phyloP scores from a whole-genome alignment of 2,113 vertebrate genomes.

The Tetrao urogallus region DNA sequence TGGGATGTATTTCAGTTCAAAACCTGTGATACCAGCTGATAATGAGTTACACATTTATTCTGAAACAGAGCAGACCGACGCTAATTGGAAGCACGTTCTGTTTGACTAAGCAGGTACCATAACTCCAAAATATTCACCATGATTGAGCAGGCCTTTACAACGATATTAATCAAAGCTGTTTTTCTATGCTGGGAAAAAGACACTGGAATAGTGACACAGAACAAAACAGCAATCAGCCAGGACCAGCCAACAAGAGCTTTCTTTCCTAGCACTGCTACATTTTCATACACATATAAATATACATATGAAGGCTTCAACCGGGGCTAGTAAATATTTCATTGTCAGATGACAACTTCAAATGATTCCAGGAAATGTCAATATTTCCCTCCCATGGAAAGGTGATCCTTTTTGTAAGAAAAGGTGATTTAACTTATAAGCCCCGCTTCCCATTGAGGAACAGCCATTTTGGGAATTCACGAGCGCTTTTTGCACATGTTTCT shows the following conservation, averaged over 20 bases:
- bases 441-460: neutral
- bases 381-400: neutral
- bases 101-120: conserved; percentile 58
- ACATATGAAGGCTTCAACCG: neutral
- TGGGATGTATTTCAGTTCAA: conserved; percentile 47
- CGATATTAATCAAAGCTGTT: conserved; percentile 36
- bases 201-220: neutral
- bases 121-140: conserved; percentile 37
- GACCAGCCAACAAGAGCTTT: neutral
- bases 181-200: conserved; percentile 5
- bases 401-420: neutral
- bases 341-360: conserved; percentile 1
- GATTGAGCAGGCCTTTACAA: conserved; percentile 43
- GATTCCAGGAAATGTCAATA: conserved; percentile 20
- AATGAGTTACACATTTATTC: conserved; percentile 68
- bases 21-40: conserved; percentile 68
- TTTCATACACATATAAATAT: neutral
- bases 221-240: neutral
- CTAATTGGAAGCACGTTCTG: conserved; percentile 74
- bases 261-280: neutral
- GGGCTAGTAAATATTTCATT: conserved; percentile 10
- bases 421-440: neutral
- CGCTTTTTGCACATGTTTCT: neutral
- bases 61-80: conserved; percentile 55
- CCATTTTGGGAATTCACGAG: neutral